Percentiles rank a stretch among this genome's conserved stretches.
Evolutionary conservation across 2,113 vertebrate genomes (phyloP).

Genomic region (Procapra przewalskii): DNA sequence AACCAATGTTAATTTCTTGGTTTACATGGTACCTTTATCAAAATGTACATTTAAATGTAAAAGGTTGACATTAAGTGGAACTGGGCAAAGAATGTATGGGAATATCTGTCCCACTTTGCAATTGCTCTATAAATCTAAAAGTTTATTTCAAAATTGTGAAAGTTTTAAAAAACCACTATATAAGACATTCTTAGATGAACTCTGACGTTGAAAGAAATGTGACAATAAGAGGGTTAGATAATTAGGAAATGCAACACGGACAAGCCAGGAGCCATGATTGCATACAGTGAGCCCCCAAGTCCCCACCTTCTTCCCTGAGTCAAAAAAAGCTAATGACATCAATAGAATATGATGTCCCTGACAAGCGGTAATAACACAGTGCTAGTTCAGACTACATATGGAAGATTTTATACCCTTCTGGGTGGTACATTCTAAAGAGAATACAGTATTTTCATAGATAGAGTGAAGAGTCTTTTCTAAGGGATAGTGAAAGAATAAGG

Average conservation of each 20-base stretch:
- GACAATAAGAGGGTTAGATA: not conserved
- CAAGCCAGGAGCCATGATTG: not conserved
- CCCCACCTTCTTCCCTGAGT: not conserved
- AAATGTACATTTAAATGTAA: not conserved
- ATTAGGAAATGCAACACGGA: not conserved
- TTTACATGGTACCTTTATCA: not conserved
- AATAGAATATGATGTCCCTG: not conserved
- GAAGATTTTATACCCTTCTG: not conserved
- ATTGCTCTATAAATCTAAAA: not conserved
- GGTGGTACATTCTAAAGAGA: not conserved
- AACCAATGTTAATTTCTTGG: not conserved
- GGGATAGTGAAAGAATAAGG: not conserved
- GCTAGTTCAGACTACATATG: not conserved
- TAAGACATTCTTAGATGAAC: not conserved
- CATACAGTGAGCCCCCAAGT: not conserved
- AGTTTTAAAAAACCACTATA: not conserved
- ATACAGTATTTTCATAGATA: not conserved
- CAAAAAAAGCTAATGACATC: not conserved
- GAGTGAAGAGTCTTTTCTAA: not conserved
- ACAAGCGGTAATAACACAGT: not conserved
- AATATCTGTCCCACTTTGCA: not conserved
- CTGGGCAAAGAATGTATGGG: not conserved
- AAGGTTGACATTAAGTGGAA: not conserved
- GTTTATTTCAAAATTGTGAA: not conserved
- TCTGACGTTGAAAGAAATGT: not conserved